phyloP scores from a whole-genome alignment of 2,797 vertebrate species.

The Chelonia mydas region DNA sequence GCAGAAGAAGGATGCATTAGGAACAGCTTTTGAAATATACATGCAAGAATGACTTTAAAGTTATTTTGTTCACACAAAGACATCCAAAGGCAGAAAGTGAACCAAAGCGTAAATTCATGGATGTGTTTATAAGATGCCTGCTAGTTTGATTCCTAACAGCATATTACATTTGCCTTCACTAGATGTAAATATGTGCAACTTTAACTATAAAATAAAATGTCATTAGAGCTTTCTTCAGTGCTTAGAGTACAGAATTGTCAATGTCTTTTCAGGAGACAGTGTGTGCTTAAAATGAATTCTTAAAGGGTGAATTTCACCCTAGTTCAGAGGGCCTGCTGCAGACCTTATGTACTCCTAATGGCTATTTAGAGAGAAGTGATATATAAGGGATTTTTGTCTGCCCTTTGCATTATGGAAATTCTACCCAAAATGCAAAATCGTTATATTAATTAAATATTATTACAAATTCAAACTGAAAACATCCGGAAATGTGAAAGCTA shows the following conservation, averaged over 20 bases:
- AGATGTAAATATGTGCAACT: neutral
- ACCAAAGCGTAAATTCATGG: conserved; percentile 23
- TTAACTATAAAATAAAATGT: neutral
- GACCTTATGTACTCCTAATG: too few relatives aligned
- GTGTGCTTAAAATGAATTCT: neutral
- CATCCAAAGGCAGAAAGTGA: conserved; percentile 4
- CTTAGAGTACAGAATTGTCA: neutral
- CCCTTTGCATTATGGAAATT: neutral
- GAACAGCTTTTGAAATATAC: conserved; percentile 25
- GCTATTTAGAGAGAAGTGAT: neutral
- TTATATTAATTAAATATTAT: neutral
- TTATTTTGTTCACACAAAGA: conserved; percentile 30
- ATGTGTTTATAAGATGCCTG: conserved; percentile 30
- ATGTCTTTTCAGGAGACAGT: neutral
- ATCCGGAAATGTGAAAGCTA: neutral
- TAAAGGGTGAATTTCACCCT: neutral
- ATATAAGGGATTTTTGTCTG: neutral
- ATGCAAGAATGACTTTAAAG: neutral
- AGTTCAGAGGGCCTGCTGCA: neutral
- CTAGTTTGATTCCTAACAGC: too few relatives aligned
- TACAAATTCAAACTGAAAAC: neutral
- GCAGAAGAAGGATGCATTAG: conserved; percentile 12
- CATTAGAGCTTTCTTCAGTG: neutral
- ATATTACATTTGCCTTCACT: neutral
- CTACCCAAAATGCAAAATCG: neutral